Percentiles rank a stretch among this genome's conserved stretches.
Evolutionary conservation across 1,140 invertebrate species (phyloP).

Genomic region (Pantala flavescens): DNA sequence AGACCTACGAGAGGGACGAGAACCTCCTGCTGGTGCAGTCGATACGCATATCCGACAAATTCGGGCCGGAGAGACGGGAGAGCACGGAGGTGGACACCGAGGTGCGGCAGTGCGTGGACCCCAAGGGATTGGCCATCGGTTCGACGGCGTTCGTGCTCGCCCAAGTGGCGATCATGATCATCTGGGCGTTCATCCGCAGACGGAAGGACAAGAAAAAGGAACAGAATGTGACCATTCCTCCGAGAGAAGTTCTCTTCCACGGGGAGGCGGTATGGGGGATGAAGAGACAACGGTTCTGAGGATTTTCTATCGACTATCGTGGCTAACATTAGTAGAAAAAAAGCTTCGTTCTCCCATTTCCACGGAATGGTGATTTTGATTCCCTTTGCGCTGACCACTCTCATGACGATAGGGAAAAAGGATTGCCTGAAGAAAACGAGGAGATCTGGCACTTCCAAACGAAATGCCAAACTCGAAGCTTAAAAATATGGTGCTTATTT

Average conservation of each 20-base stretch:
- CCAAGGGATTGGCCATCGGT: constrained; percentile 59
- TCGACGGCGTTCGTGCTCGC: constrained; percentile 67
- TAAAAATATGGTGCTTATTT: too few species aligned
- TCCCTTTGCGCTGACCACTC: too few species aligned
- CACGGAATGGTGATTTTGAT: too few species aligned
- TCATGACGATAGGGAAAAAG: too few species aligned
- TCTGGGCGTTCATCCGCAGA: constrained; percentile 72
- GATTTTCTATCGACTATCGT: neutral
- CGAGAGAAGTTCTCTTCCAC: neutral
- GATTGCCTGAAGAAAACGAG: too few species aligned
- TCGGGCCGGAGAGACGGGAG: constrained; percentile 56
- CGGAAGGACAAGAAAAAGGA: constrained; percentile 40
- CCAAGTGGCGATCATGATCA: constrained; percentile 68
- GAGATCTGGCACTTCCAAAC: too few species aligned
- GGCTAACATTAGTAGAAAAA: too few species aligned
- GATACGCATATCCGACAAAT: constrained; percentile 87
- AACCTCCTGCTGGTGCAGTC: constrained; percentile 79
- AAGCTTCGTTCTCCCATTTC: too few species aligned
- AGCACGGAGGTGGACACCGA: constrained; percentile 25
- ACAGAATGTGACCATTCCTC: neutral
- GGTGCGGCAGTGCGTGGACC: constrained; percentile 32
- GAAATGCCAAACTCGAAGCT: too few species aligned
- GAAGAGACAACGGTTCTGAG: neutral
- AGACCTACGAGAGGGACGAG: constrained; percentile 35
- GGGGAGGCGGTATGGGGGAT: neutral